Evolutionary conservation across 2,888 invertebrate genomes (phyloP), one percentile per base, ranked within the genome.

Genomic region (Notodonta dromedarius): DNA sequence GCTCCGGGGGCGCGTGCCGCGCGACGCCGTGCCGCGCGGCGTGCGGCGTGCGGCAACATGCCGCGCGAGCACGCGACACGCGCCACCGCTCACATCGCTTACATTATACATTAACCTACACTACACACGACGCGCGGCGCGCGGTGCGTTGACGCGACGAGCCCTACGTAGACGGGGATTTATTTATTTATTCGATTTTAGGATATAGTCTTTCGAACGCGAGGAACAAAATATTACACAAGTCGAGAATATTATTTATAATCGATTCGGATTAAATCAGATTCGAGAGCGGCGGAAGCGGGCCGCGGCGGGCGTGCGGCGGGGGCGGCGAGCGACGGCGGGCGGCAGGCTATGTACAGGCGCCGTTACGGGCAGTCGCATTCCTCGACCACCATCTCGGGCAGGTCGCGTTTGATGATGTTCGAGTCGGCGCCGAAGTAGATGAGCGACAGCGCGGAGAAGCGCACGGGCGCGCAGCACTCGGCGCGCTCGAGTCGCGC

Each of bases 301-400:
- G 74, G 80, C 84, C 82, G 87, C 83, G 81, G 84, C 83, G 81
- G 84, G 80, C 80, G 77, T 67, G 82, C 82, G 81, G 80, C 80
- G 72, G 69, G 75, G 60, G 80, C 75, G 78, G 70, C 67, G 76
- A 70, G 73, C 69, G 74, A 73, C 67, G 75, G 74, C 70, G 72
- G 70, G 76, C 78, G 78, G 83, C 80, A 74, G 81, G 84, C 85
- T 85, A 84, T 86, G 86, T 85, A 85, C 87, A 86, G 79, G 76
- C 56, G 80, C 77, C 85, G 91, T 88, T 95, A 98, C 78, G 98
- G 98, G 92, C 98, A 98, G 78, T 98, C 98, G 94, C 98, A 98
- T 94, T 98, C 98, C 90, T 98, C 98, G 70, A 98, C 98, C 78
- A 98, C 97, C 98, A 98, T 98, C 94, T 98, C 98, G 74, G 98